Conservation (phyloP, 2,888 invertebrate species). For the Drosophila nigricruria region DNA sequence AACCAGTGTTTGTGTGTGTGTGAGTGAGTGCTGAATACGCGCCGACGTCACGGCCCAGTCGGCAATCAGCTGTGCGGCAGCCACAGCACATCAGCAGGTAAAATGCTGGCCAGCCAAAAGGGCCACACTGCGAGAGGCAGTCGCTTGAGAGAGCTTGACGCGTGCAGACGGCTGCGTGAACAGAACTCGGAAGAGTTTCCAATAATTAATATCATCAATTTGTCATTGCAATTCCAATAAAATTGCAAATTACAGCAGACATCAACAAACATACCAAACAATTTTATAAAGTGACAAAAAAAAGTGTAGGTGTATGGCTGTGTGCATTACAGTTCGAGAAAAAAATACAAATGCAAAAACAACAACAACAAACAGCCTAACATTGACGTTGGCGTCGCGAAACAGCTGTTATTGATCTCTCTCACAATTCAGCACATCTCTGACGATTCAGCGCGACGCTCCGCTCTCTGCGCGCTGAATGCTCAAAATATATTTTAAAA, state of each 20-base stretch:
- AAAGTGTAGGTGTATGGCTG: not conserved
- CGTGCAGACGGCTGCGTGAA: constrained; percentile 54
- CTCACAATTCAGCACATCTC: constrained; percentile 34
- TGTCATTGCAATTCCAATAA: not conserved
- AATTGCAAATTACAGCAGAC: not conserved
- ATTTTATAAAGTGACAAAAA: constrained; percentile 8
- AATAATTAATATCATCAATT: constrained; percentile 9
- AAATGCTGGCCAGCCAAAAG: constrained; percentile 48
- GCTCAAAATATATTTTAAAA: constrained; percentile 20
- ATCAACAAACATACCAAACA: not conserved
- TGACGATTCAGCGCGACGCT: constrained; percentile 41
- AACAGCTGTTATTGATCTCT: constrained; percentile 50
- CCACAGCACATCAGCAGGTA: constrained; percentile 65
- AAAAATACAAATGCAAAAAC: constrained; percentile 13
- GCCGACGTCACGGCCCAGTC: constrained; percentile 60
- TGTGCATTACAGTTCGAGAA: not conserved
- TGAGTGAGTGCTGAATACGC: constrained; percentile 58
- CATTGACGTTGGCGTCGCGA: constrained; percentile 41
- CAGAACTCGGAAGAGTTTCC: constrained; percentile 10
- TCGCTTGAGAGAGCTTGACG: constrained; percentile 80
- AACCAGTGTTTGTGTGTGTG: constrained; percentile 3
- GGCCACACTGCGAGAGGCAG: constrained; percentile 55
- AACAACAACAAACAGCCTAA: constrained; percentile 51
- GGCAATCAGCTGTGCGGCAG: constrained; percentile 69
- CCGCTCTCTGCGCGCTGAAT: constrained; percentile 38